Base-by-base conservation (phyloP, 23 tunicate genomes). In the Aplidium turbinatum region DNA sequence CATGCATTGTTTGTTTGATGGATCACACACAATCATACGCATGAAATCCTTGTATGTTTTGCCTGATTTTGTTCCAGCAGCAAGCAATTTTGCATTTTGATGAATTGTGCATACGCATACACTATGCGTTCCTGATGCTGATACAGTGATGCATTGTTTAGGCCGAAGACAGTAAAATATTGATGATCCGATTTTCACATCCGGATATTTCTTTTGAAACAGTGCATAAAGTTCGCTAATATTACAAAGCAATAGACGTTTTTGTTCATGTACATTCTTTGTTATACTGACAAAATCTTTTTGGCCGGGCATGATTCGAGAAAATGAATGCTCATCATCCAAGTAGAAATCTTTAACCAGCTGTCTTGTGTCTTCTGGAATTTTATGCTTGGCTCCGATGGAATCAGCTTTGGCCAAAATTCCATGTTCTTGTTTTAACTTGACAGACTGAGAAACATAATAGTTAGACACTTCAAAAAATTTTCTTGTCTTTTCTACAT, bases 261-360 rank as follows among this genome's bases (percentile, higher is more conserved):
- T 65, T 35, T 65, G 72, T 21, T 18, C 50, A 5, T 18, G 31
- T 6, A 60, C 36, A 29, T 60, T 60, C 5, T 26, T 60, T 6
- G 28, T 11, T 3, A 34, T 3, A 36, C 72, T 65, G 24, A 65
- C 72, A 18, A 18, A 18, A 35, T 65, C 50, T 65, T 65, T 65
- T 65, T 34, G 50, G 5, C 72, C 72, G 36, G 72, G 72, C 72
- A 65, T 65, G 22, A 35, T 35, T 65, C 72, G 20, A 4, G 25
- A 7, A 65, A 65, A 65, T 4, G 22, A 7, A 27, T 23, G 24
- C 4, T 65, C 25, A 11, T 65, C 50, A 36, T 36, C 48, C 36
- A 65, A 29, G 26, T 35, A 35, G 19, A 65, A 38, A 9, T 35
- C 50, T 35, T 18, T 35, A 35, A 18, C 50, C 11, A n/a, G n/a